Conservation (phyloP, 2,113 vertebrate species). For the Halichoeres trimaculatus region DNA sequence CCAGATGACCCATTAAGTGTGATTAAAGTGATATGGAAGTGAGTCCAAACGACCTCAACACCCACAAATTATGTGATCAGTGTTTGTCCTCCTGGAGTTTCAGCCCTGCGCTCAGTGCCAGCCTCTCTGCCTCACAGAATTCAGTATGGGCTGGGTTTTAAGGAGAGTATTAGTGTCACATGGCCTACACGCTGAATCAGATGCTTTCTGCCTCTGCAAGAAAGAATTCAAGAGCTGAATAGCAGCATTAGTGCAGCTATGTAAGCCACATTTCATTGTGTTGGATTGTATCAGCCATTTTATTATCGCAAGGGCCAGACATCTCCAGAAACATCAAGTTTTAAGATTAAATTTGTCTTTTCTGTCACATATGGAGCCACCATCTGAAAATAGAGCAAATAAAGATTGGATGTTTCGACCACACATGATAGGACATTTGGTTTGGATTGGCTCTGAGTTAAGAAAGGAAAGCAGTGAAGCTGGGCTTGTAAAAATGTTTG, state of each 20-base stretch:
- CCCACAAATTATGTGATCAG: neutral
- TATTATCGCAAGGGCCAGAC: neutral
- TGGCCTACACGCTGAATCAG: slow-evolving; percentile 60
- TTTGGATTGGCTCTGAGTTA: neutral
- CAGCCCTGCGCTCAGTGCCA: slow-evolving; percentile 19
- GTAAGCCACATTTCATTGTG: slow-evolving; percentile 14
- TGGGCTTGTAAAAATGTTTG: neutral
- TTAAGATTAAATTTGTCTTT: no score
- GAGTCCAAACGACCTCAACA: neutral
- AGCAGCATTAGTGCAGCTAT: slow-evolving; percentile 14
- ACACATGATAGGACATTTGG: neutral
- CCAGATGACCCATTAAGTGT: neutral
- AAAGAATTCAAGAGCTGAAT: slow-evolving; percentile 43
- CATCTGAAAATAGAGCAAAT: neutral
- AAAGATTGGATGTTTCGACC: neutral
- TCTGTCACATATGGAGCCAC: neutral
- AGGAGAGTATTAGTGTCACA: slow-evolving; percentile 64
- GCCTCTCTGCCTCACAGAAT: slow-evolving; percentile 48
- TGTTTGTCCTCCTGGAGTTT: neutral
- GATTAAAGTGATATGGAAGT: slow-evolving; percentile 3
- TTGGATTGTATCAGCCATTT: neutral
- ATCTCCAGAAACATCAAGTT: neutral
- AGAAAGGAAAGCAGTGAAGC: neutral
- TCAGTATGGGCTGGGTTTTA: slow-evolving; percentile 40
- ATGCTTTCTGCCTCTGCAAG: slow-evolving; percentile 43